These are phyloP conservation scores for Chondrosia reniformis DNA, from an alignment of 37 sponge, comb jelly and placozoan genomes.

Conservation along the genomic window DNA sequence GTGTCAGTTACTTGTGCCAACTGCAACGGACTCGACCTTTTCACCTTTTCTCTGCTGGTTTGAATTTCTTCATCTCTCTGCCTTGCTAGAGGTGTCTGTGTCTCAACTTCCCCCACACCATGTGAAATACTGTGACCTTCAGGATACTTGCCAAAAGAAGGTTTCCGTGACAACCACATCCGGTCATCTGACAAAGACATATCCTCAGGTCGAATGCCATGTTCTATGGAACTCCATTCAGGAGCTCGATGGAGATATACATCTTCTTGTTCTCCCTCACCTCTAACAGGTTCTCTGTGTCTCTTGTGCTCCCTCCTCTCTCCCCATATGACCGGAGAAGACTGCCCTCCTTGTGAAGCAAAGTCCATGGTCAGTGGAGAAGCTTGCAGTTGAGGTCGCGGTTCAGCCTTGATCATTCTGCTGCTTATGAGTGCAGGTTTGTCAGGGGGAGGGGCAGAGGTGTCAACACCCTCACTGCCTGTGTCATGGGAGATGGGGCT, in stretches of 20 bases:
- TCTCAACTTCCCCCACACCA: constrained; percentile 38
- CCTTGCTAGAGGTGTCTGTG: constrained; percentile 38
- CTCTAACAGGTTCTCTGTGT: background rate
- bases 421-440: background rate
- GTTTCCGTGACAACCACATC: background rate
- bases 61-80: constrained; percentile 19
- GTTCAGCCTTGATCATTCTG: background rate
- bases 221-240: background rate
- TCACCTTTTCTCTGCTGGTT: background rate
- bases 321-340: background rate
- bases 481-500: no score
- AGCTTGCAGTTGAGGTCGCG: background rate
- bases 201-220: background rate
- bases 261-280: background rate
- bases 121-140: constrained; percentile 19
- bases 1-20: background rate
- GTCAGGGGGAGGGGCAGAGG: background rate
- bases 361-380: background rate
- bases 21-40: background rate
- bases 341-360: background rate
- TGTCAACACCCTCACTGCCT: no score
- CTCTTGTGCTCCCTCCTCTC: no score
- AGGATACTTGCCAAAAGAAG: background rate
- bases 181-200: background rate
- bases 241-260: background rate